Base-by-base conservation (phyloP, 2,797 vertebrate genomes). In the Novumbra hubbsi region DNA sequence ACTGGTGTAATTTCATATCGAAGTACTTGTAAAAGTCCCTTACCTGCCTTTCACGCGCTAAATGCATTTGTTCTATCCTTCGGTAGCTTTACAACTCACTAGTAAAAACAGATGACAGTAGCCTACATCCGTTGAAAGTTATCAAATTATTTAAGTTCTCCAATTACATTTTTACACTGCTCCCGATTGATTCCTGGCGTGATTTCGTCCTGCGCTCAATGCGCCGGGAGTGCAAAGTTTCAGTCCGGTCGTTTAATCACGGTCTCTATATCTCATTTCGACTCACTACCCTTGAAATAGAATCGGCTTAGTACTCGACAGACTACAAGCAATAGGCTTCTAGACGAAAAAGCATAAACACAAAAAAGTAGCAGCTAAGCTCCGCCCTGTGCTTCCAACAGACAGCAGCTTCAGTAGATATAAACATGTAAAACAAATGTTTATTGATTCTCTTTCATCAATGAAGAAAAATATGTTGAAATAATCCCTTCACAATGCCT, bases 261-360 rank as follows among this genome's bases (percentile, higher is more conserved):
- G 48, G 68, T 70, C 68, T 49, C 27, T 48, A n/a, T 28, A 16
- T 70, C 68, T 38, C 48, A 24, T 70, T 52, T 28, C 48, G 48
- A 70, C 48, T 70, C 27, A 27, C 24, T 32, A 32, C 68, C 48
- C 68, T 70, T 52, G 48, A 70, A 52, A 70, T 30, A 70, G 68
- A 70, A 70, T 70, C 68, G 68, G 45, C 27, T 69, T 30, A 70
- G 68, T 70, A 28, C 48, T 50, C 68, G 27, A 30, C 68, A 52
- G 68, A 52, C 21, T 17, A 64, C 24, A 52, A 52, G 68, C 48
- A 49, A 70, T 64, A 70, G 27, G 48, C 27, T 70, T 9, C 14
- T 24, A 49, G 21, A 69, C 16, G 7, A 28, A 69, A 70, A 52
- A 27, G 9, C 19, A 70, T 70, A 8, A 24, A 52, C 50, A 70